A percentile compares a stretch with the other conserved stretches of the same genome.
Conservation (phyloP, 2,888 invertebrate species). For the Kryphioiulus occultus region DNA sequence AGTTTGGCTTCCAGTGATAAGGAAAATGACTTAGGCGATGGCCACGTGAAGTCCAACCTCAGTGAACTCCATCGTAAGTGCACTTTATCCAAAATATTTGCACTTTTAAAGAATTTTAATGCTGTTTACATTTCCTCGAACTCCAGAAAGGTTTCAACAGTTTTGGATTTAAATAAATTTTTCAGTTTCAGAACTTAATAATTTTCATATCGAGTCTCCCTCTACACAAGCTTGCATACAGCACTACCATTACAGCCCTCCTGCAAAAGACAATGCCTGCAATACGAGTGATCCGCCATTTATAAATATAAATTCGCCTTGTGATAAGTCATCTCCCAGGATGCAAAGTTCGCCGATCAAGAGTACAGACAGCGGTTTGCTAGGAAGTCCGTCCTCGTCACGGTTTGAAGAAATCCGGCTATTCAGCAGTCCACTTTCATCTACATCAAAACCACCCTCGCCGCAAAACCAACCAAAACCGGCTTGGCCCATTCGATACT, state of each 20-base stretch:
- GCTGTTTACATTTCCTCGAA: too few species aligned
- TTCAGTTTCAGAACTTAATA: not conserved
- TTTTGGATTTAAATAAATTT: not conserved
- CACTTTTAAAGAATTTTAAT: too few species aligned
- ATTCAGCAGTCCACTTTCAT: not conserved
- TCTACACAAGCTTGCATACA: not conserved
- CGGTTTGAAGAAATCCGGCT: not conserved
- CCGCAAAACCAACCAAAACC: not conserved
- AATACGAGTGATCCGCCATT: not conserved
- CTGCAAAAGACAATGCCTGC: not conserved
- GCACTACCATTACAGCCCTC: constrained; percentile 17
- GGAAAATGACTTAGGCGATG: not conserved
- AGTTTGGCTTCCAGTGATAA: not conserved
- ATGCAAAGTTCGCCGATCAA: not conserved
- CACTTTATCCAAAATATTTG: not conserved
- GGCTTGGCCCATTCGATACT: not conserved
- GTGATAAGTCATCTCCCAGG: not conserved
- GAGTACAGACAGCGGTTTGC: not conserved
- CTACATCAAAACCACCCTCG: not conserved
- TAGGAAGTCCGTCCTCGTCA: not conserved
- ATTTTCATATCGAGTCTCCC: not conserved
- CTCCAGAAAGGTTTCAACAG: too few species aligned
- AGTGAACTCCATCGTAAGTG: not conserved
- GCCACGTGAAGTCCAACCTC: not conserved
- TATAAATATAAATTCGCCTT: not conserved